A percentile compares a stretch with the other conserved stretches of the same genome.
Conservation (phyloP, 1,140 invertebrate genomes). For the Cyclargus thomasi region DNA sequence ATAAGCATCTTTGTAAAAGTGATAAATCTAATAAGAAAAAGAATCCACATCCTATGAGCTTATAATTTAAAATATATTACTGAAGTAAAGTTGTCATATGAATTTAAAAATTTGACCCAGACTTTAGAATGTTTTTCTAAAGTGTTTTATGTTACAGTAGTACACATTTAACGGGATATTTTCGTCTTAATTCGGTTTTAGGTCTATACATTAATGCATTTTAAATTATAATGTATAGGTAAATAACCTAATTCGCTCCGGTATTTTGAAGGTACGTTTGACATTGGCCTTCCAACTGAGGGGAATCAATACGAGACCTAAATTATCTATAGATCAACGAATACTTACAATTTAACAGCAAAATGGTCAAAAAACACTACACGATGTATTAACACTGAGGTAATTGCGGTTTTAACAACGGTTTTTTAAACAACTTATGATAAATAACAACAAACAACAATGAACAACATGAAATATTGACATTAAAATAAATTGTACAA, state of each 20-base stretch:
- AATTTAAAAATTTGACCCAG: too few relatives aligned
- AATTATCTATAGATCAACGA: slow-evolving; percentile 29
- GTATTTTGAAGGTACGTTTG: slow-evolving; percentile 34
- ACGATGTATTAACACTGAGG: slow-evolving; percentile 37
- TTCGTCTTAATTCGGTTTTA: not conserved
- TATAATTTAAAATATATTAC: too few relatives aligned
- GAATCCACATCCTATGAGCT: too few relatives aligned
- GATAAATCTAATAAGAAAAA: too few relatives aligned
- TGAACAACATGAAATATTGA: slow-evolving; percentile 7
- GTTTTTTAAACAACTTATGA: slow-evolving; percentile 6
- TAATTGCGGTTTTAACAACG: slow-evolving; percentile 23
- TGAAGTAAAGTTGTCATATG: too few relatives aligned
- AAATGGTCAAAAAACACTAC: slow-evolving; percentile 22
- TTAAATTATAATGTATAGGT: not conserved
- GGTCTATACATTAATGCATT: not conserved
- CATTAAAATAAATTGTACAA: not conserved
- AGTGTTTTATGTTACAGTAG: too few relatives aligned
- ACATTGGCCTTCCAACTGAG: slow-evolving; percentile 57
- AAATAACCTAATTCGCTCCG: slow-evolving; percentile 18
- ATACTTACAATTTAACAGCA: slow-evolving; percentile 29
- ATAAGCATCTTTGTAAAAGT: too few relatives aligned
- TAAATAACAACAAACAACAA: slow-evolving; percentile 15
- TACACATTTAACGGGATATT: not conserved
- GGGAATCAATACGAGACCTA: slow-evolving; percentile 54
- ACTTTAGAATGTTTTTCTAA: too few relatives aligned